phyloP scores from a whole-genome alignment of 2,113 vertebrate species.

The Pseudopodoces humilis region DNA sequence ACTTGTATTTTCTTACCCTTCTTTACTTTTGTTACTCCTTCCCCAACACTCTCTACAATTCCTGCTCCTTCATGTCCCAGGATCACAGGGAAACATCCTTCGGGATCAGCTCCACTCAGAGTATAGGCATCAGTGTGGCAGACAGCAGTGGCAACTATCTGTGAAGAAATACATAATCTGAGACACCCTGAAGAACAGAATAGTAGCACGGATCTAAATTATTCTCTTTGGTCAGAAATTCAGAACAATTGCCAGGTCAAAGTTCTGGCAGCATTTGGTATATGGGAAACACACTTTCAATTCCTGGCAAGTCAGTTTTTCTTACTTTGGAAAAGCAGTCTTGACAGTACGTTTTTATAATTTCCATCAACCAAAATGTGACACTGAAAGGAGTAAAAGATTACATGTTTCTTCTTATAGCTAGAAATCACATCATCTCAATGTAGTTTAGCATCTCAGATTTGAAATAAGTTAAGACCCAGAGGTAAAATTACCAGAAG shows the following conservation, averaged over 20 bases:
- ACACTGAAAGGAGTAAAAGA: neutral
- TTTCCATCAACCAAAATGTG: neutral
- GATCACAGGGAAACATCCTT: constrained; percentile 82
- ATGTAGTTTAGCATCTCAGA: neutral
- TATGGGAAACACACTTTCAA: neutral
- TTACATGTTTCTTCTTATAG: neutral
- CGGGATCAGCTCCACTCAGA: constrained; percentile 78
- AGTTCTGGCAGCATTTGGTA: neutral
- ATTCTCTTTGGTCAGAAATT: neutral
- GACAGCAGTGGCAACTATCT: constrained; percentile 80
- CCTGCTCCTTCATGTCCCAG: constrained; percentile 83
- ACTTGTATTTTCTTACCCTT: constrained; percentile 74
- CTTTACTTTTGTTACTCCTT: constrained; percentile 92
- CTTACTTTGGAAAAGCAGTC: neutral
- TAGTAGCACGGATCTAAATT: neutral
- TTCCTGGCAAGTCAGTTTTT: neutral
- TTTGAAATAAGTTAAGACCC: neutral
- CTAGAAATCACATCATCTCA: neutral
- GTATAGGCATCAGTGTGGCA: constrained; percentile 84
- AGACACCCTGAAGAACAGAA: neutral
- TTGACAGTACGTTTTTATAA: neutral
- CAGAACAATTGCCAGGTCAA: neutral
- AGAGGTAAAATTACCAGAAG: neutral
- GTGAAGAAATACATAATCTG: neutral
- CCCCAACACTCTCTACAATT: constrained; percentile 84